phyloP scores from a whole-genome alignment of 2,113 vertebrate genomes.

The Fukomys damarensis region DNA sequence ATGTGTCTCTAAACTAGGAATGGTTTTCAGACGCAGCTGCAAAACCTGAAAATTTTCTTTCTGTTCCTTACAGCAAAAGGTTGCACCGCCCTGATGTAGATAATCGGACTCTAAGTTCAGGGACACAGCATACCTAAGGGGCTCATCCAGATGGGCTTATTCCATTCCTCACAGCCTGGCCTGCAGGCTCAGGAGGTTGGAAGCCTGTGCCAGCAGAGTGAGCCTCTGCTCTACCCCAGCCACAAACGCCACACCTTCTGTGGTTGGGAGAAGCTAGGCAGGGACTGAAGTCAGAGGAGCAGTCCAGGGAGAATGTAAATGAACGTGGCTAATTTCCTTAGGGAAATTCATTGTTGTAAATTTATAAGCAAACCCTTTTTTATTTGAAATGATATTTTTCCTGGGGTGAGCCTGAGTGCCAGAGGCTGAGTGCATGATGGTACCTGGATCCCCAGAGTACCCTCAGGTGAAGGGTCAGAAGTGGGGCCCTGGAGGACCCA shows the following conservation, averaged over 20 bases:
- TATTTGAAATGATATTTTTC: not conserved
- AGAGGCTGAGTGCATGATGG: not conserved
- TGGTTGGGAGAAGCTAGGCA: not conserved
- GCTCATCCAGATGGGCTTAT: not conserved
- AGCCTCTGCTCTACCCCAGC: not conserved
- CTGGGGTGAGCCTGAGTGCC: not conserved
- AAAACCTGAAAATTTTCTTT: conserved; percentile 41
- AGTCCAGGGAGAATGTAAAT: conserved; percentile 17
- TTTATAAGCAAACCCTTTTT: not conserved
- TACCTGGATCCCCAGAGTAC: not conserved
- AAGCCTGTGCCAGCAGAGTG: not conserved
- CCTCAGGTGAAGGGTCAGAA: not conserved
- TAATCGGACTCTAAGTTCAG: conserved; percentile 7
- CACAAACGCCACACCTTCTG: not conserved
- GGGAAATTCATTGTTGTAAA: conserved; percentile 48
- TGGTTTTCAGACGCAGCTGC: not conserved
- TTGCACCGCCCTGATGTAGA: conserved; percentile 3
- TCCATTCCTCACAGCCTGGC: not conserved
- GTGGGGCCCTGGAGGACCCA: not conserved
- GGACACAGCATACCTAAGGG: not conserved
- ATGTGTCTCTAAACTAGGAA: not conserved
- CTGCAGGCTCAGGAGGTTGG: not conserved
- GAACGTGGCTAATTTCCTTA: conserved; percentile 46
- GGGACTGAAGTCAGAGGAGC: not conserved
- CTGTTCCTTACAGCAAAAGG: conserved; percentile 21